Percentiles rank a stretch among this genome's conserved stretches.
Conservation (phyloP, 2,888 invertebrate genomes). For the Thelaira solivaga region DNA sequence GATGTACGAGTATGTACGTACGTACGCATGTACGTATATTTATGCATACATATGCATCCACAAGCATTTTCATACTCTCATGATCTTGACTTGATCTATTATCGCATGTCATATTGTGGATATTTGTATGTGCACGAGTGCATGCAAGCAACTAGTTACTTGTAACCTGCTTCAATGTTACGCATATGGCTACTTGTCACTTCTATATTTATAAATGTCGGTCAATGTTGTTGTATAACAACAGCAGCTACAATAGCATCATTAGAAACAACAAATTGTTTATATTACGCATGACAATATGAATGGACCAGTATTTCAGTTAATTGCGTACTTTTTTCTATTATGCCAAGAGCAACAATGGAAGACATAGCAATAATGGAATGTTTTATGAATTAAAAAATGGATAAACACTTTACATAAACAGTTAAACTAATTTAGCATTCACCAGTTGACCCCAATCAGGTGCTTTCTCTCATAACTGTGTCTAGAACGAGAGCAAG, state of each 20-base stretch:
- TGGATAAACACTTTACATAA: constrained; percentile 50
- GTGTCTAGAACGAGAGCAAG: no score
- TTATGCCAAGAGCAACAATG: constrained; percentile 33
- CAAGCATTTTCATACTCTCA: constrained; percentile 32
- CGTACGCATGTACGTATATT: no score
- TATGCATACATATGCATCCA: background rate
- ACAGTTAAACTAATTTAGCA: constrained; percentile 53
- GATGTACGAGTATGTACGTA: no score
- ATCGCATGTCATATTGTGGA: constrained; percentile 24
- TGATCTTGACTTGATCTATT: constrained; percentile 56
- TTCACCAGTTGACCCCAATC: no score
- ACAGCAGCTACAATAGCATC: background rate
- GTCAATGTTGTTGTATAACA: constrained; percentile 58
- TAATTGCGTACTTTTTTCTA: constrained; percentile 13
- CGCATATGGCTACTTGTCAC: constrained; percentile 59
- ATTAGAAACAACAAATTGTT: background rate
- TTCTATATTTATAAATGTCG: constrained; percentile 58
- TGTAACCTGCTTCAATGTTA: constrained; percentile 24
- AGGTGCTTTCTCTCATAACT: no score
- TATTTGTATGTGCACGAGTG: background rate
- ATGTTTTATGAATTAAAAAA: background rate
- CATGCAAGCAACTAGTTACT: background rate
- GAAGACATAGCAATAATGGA: background rate
- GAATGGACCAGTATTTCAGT: constrained; percentile 7
- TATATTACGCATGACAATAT: background rate